Conservation (phyloP, 2,888 invertebrate species). For the Chorisops tibialis region DNA sequence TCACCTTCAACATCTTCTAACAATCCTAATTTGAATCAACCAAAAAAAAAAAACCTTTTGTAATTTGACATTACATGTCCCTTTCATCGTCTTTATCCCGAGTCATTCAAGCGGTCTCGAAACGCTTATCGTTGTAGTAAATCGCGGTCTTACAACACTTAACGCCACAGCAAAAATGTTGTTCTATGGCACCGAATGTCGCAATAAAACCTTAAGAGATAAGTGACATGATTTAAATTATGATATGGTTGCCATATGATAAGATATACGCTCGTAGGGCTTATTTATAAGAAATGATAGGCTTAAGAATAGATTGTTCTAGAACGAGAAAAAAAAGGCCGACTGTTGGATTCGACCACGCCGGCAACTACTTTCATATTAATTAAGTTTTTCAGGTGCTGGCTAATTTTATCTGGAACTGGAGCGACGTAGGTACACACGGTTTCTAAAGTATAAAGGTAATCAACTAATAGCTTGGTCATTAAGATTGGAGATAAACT, state of each 20-base stretch:
- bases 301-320: neutral
- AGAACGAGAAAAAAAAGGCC: neutral
- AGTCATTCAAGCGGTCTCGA: neutral
- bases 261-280: conserved; percentile 16
- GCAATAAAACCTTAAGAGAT: conserved; percentile 28
- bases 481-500: neutral
- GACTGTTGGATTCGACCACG: too few species aligned
- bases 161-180: conserved; percentile 15
- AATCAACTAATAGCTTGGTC: conserved; percentile 10
- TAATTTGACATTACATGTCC: neutral
- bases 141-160: conserved; percentile 23
- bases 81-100: conserved; percentile 6
- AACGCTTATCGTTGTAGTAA: conserved; percentile 18
- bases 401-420: neutral
- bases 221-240: conserved; percentile 34
- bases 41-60: neutral
- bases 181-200: conserved; percentile 19
- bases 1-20: conserved; percentile 4
- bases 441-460: neutral
- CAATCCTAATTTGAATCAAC: conserved; percentile 9
- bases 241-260: conserved; percentile 33
- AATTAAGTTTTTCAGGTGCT: neutral
- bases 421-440: neutral
- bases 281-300: neutral
- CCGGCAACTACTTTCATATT: neutral